These are phyloP conservation scores for Brachionichthys hirsutus DNA, from an alignment of 2,113 vertebrate species.

Conservation along the genomic window DNA sequence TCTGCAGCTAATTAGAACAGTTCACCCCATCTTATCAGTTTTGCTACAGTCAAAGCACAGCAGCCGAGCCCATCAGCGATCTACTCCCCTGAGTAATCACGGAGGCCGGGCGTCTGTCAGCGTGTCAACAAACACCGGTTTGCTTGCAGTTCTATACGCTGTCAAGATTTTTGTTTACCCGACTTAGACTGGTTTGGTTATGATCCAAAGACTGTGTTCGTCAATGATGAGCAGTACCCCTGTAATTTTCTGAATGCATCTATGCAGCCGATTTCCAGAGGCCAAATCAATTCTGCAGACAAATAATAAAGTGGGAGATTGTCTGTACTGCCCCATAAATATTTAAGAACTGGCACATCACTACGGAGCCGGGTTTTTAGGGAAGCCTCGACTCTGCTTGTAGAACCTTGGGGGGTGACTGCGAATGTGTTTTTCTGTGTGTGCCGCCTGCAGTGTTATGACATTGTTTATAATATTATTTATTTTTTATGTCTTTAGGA, in stretches of 20 bases:
- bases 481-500: conserved; percentile 18
- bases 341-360: conserved; percentile 66
- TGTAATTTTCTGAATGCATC: conserved; percentile 53
- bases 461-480: conserved; percentile 23
- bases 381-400: conserved; percentile 46
- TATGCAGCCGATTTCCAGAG: conserved; percentile 27
- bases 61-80: conserved; percentile 17
- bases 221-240: conserved; percentile 28
- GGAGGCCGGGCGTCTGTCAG: conserved; percentile 11
- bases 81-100: conserved; percentile 31
- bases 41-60: conserved; percentile 25
- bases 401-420: conserved; percentile 43
- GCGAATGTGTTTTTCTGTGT: conserved; percentile 15
- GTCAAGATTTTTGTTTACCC: conserved; percentile 53
- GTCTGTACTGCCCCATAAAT: conserved; percentile 60
- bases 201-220: conserved; percentile 27
- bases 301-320: conserved; percentile 58
- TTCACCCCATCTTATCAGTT: conserved; percentile 11
- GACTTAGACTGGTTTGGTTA: conserved; percentile 12
- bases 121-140: conserved; percentile 15
- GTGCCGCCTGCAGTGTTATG: neutral
- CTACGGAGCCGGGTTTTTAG: conserved; percentile 55
- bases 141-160: conserved; percentile 18
- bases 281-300: conserved; percentile 66
- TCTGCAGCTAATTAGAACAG: neutral